Percentiles rank a stretch among this genome's conserved stretches.
These are phyloP conservation scores for Platygyra sinensis DNA, from an alignment of 64 coral and sea anemone genomes.

Conservation along the genomic window DNA sequence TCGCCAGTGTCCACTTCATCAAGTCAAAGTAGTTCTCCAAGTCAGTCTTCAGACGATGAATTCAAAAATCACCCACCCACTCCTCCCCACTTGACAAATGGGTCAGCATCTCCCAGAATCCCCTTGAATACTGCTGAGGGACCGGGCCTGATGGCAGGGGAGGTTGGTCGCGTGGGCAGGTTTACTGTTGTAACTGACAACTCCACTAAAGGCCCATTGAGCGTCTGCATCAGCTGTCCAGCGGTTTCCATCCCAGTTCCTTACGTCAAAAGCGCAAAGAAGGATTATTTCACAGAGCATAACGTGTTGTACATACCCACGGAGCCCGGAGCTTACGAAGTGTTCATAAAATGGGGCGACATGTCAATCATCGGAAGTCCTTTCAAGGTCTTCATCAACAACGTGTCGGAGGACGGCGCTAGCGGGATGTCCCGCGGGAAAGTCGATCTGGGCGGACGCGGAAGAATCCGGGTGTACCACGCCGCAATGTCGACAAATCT, in stretches of 20 bases:
- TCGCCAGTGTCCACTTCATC: neutral
- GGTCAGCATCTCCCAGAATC: conserved; percentile 14
- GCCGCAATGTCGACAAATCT: conserved; percentile 74
- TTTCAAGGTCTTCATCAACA: conserved; percentile 87
- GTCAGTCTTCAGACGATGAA: conserved; percentile 14
- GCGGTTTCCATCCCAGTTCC: conserved; percentile 98
- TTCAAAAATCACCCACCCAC: neutral
- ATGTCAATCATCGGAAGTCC: conserved; percentile 76
- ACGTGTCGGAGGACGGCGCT: conserved; percentile 51
- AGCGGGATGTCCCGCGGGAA: conserved; percentile 1
- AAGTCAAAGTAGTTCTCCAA: neutral
- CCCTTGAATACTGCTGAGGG: conserved; percentile 84
- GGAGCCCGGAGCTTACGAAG: conserved; percentile 89
- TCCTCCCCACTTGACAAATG: neutral
- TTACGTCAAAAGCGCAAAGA: conserved; percentile 88
- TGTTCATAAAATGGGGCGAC: conserved; percentile 95
- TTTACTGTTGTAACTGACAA: conserved; percentile 95
- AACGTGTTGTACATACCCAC: conserved; percentile 92
- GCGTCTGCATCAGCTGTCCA: conserved; percentile 99
- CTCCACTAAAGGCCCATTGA: conserved; percentile 88
- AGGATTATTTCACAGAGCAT: conserved; percentile 73
- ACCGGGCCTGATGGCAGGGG: conserved; percentile 76
- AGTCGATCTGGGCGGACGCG: conserved; percentile 41
- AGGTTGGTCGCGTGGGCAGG: conserved; percentile 77
- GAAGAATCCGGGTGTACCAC: conserved; percentile 83